Evolutionary conservation across 2,113 vertebrate species (phyloP).

Genomic region (Guaruba guarouba): DNA sequence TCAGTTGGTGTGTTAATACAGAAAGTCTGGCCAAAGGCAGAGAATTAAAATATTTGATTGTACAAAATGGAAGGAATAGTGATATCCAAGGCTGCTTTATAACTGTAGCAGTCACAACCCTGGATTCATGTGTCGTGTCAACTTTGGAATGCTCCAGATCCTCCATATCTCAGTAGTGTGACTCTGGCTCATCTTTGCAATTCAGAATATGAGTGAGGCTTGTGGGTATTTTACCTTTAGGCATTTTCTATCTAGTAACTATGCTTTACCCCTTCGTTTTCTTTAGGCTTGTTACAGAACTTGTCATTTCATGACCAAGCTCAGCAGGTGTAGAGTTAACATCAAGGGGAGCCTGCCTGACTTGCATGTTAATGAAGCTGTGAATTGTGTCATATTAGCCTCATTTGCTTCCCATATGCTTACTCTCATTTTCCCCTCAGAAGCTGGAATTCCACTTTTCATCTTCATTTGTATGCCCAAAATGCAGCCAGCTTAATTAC

Average conservation of each 20-base stretch:
- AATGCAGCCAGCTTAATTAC: slow-evolving; percentile 53
- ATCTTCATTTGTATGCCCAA: slow-evolving; percentile 49
- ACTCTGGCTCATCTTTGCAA: neutral
- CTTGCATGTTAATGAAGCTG: slow-evolving; percentile 28
- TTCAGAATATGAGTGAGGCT: neutral
- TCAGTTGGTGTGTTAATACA: neutral
- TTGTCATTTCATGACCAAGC: neutral
- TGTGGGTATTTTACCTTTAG: neutral
- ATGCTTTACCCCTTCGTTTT: neutral
- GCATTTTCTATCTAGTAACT: neutral
- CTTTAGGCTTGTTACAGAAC: neutral
- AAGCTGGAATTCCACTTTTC: slow-evolving; percentile 35
- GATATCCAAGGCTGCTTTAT: neutral
- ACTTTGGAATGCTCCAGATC: neutral
- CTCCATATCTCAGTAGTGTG: neutral
- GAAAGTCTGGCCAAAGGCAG: neutral
- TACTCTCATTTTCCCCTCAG: slow-evolving; percentile 24
- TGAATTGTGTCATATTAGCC: slow-evolving; percentile 44
- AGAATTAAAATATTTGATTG: neutral
- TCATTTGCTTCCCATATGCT: slow-evolving; percentile 56
- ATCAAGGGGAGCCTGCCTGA: neutral
- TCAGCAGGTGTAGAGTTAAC: slow-evolving; percentile 16
- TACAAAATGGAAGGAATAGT: neutral
- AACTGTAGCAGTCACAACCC: neutral
- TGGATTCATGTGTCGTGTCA: neutral